Conservation (phyloP, 2,113 vertebrate genomes). For the Lamprologus callipterus region DNA sequence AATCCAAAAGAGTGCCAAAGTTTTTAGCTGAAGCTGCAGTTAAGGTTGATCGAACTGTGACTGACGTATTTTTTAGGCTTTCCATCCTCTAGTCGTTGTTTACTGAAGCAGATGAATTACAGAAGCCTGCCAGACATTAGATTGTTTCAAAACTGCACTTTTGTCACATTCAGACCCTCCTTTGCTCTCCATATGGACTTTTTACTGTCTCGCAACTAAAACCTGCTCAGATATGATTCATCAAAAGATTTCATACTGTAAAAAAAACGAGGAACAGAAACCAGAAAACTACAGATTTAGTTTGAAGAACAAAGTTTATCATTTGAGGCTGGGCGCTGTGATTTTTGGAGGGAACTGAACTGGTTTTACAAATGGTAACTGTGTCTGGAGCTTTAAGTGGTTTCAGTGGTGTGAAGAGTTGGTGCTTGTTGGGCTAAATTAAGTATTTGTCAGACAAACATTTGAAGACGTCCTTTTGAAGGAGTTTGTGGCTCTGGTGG, state of each 20-base stretch:
- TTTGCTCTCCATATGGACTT: fast-evolving
- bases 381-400: not conserved
- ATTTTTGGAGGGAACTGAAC: not conserved
- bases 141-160: not conserved
- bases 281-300: not conserved
- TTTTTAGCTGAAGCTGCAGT: not conserved
- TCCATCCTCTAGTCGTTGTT: not conserved
- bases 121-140: not conserved
- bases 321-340: not conserved
- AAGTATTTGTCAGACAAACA: not conserved
- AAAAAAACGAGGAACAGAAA: not conserved
- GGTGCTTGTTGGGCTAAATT: not conserved
- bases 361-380: not conserved
- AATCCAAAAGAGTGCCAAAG: not conserved
- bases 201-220: not conserved
- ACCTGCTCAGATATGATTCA: not conserved
- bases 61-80: not conserved
- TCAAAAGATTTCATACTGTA: not conserved
- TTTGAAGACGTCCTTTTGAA: not conserved
- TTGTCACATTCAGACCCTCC: not conserved
- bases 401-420: not conserved
- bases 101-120: not conserved
- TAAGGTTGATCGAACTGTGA: not conserved
- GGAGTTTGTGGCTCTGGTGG: not conserved
- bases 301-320: not conserved